Evolutionary conservation across 2,113 vertebrate genomes (phyloP).

Genomic region (Rhynchomys soricoides): DNA sequence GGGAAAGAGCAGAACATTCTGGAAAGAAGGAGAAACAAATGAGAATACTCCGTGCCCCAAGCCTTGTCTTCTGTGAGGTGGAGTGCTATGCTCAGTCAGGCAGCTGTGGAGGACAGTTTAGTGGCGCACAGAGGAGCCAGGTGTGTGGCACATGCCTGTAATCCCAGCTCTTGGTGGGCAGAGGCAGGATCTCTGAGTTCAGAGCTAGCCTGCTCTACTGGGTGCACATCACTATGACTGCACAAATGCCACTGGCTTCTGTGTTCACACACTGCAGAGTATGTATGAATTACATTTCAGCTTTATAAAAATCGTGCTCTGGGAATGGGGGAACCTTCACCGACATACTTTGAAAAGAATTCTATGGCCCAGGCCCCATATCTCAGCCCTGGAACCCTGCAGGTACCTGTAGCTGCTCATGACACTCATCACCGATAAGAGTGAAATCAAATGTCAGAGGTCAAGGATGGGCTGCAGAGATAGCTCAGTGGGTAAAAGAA

Average conservation of each 20-base stretch:
- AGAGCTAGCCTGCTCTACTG: background rate
- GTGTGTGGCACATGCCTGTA: too few species aligned
- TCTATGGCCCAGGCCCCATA: too few species aligned
- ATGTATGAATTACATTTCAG: accelerated
- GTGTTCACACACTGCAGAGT: accelerated
- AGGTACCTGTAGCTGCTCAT: background rate
- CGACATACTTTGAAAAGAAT: background rate
- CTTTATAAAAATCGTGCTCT: background rate
- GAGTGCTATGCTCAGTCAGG: background rate
- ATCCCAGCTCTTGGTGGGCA: background rate
- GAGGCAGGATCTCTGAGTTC: background rate
- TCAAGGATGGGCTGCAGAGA: background rate
- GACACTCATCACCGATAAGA: background rate
- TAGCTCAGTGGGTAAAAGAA: background rate
- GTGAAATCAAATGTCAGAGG: background rate
- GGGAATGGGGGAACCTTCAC: accelerated
- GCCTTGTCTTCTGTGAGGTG: background rate
- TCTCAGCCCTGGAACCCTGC: background rate
- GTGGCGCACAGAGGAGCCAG: background rate
- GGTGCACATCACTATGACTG: accelerated
- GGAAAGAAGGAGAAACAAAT: background rate
- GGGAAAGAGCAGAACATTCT: background rate
- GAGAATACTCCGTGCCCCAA: background rate
- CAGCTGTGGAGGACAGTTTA: background rate
- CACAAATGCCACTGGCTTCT: accelerated